phyloP scores from a whole-genome alignment of 2,797 vertebrate species.

The Periophthalmus magnuspinnatus region DNA sequence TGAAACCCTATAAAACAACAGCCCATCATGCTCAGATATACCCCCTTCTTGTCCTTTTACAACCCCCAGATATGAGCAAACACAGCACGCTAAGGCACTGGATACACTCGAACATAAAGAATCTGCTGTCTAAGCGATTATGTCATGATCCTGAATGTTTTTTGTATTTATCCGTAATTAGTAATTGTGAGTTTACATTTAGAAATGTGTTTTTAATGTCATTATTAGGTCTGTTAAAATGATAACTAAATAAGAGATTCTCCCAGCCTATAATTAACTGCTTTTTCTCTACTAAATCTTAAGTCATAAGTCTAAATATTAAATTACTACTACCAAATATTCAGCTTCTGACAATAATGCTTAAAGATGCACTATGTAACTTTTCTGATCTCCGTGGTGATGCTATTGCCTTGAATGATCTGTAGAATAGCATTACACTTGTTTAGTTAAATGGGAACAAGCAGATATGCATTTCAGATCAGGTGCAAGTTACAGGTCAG shows the following conservation, averaged over 20 bases:
- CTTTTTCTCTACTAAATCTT: neutral
- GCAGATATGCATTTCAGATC: too few species aligned
- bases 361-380: too few species aligned
- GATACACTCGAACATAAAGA: neutral
- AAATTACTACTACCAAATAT: neutral
- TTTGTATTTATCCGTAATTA: neutral
- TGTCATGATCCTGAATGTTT: neutral
- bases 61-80: constrained; percentile 20
- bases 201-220: neutral
- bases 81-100: neutral
- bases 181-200: too few species aligned
- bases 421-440: too few species aligned
- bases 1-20: constrained; percentile 51
- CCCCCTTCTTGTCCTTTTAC: constrained; percentile 15
- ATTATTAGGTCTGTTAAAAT: too few species aligned
- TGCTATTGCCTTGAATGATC: too few species aligned
- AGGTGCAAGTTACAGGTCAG: too few species aligned
- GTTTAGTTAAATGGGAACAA: too few species aligned
- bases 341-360: neutral
- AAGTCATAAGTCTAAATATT: too few species aligned
- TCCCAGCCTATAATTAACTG: neutral
- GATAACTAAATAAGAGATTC: neutral
- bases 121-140: neutral
- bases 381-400: too few species aligned
- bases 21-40: constrained; percentile 37